Base-by-base conservation (phyloP, 1,140 invertebrate genomes). In the Lerema accius region DNA sequence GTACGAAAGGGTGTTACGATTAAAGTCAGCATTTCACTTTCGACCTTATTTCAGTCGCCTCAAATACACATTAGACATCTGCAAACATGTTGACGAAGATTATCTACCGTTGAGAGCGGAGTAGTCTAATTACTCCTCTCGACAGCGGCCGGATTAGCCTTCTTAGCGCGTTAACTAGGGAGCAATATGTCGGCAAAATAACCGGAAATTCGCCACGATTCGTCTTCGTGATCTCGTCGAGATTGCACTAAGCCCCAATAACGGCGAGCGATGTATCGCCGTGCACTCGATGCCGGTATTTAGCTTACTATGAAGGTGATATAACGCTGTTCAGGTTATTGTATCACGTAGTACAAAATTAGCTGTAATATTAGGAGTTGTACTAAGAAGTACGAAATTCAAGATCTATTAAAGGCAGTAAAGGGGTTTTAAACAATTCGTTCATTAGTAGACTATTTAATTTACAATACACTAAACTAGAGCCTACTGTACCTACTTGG, bases 151-250 rank as follows among this genome's bases (percentile, higher is more conserved):
- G 66, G 69, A 72, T 75, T 75, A 69, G 67, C 64, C 67, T 75
- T 51, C 73, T 69, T 62, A 72, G 69, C 64, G 59, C 58, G 69
- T 75, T 75, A 75, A 72, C 69, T 75, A 72, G 73, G 67, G 73
- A 62, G 73, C 69, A 72, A 72, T 75, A 75, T 71, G 73, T 75
- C 67, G 64, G 60, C 59, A 72, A 69, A 75, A 72, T 75, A 75
- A 69, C 64, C 67, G 69, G 63, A 71, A 72, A 72, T 69, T 71
- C 60, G 61, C 64, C 49, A 59, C 66, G 58, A 74, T 74, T 67
- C 69, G 66, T 74, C 72, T 71, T 51, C 58, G 51, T 63, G 65
- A 37, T 68, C 62, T 65, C 58, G 58, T 37, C 37, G 46, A 60
- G 55, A 59, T 62, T 65, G 63, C 58, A 60, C 45, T 60, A 49